A percentile compares a stretch with the other conserved stretches of the same genome.
phyloP scores from a whole-genome alignment of 2,797 vertebrate genomes.

The Coendou prehensilis region DNA sequence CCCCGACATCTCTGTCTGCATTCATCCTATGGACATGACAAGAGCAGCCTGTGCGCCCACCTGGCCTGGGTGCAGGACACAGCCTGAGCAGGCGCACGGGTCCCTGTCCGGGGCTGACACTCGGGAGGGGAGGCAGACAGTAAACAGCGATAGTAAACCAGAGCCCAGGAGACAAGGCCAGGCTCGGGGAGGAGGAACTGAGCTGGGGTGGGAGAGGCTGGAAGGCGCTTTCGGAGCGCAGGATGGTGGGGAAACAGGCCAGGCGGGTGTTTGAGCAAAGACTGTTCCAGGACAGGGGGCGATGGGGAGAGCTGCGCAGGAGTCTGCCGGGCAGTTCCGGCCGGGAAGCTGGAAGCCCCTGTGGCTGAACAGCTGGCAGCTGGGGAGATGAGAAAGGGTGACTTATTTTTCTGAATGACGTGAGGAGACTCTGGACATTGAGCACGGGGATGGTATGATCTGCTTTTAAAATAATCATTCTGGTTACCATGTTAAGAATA shows the following conservation, averaged over 20 bases:
- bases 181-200: not conserved
- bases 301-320: not conserved
- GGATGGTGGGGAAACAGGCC: not conserved
- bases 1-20: not conserved
- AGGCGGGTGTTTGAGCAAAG: not conserved
- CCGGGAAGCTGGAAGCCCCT: not conserved
- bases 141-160: not conserved
- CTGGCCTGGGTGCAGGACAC: not conserved
- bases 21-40: not conserved
- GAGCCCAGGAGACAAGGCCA: not conserved
- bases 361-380: not conserved
- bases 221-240: not conserved
- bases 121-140: not conserved
- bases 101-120: not conserved
- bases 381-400: not conserved
- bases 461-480: conserved; percentile 8
- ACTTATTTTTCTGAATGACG: not conserved
- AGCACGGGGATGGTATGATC: not conserved
- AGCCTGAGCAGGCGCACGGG: not conserved
- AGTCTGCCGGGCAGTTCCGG: not conserved
- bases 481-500: not conserved
- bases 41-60: not conserved
- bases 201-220: not conserved
- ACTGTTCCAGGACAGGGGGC: not conserved
- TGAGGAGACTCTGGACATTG: not conserved